Evolutionary conservation across 2,797 vertebrate genomes (phyloP).

Genomic region (Molossus alvarezi): DNA sequence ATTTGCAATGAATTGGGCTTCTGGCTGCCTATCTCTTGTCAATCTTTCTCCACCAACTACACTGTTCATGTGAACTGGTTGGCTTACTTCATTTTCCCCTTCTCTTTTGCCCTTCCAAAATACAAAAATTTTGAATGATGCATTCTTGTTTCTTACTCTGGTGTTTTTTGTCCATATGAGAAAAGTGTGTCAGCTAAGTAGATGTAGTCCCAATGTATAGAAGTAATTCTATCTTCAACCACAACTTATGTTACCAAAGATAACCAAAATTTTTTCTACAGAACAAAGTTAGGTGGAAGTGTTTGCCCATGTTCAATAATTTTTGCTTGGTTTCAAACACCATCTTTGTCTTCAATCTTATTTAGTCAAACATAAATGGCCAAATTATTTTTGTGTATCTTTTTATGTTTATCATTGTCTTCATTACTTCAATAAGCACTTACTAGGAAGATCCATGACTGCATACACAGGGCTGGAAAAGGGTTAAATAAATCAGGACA

Average conservation of each 20-base stretch:
- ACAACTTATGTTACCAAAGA: constrained; percentile 6
- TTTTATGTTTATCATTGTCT: constrained; percentile 21
- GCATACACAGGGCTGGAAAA: background rate
- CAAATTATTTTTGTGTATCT: constrained; percentile 25
- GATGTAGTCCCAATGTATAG: background rate
- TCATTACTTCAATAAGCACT: constrained; percentile 15
- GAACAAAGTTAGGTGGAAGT: background rate
- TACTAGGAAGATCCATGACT: background rate
- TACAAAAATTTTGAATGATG: constrained; percentile 73
- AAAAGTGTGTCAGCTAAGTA: constrained; percentile 31
- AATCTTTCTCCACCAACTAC: constrained; percentile 17
- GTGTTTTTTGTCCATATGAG: constrained; percentile 7
- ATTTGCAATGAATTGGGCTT: constrained; percentile 32
- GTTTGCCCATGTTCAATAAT: background rate
- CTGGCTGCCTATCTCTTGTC: constrained; percentile 34
- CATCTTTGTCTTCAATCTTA: background rate
- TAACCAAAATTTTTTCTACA: background rate
- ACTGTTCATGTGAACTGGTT: background rate
- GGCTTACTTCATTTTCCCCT: constrained; percentile 32
- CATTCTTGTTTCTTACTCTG: constrained; percentile 63
- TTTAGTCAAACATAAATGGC: background rate
- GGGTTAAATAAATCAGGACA: background rate
- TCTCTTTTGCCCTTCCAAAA: constrained; percentile 67
- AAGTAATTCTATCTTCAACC: constrained; percentile 30
- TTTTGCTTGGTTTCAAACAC: background rate